Conservation (phyloP, 2,797 vertebrate genomes). For the Saguinus oedipus region DNA sequence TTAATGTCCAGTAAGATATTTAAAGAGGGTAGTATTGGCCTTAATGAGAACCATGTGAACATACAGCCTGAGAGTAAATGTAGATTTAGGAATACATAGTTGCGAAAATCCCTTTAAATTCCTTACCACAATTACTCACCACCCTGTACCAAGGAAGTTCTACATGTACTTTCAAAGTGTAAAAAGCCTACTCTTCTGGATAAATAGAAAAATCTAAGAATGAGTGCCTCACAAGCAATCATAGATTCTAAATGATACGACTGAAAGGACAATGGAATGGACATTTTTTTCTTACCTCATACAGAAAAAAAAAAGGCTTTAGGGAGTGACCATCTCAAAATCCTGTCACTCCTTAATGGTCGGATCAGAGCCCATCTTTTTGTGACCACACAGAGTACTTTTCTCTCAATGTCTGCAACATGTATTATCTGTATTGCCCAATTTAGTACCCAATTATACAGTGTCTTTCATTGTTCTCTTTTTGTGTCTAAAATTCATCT, state of each 20-base stretch:
- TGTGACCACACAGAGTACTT: not conserved
- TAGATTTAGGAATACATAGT: not conserved
- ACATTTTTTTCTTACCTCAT: not conserved
- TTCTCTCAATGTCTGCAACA: not conserved
- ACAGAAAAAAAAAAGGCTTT: not conserved
- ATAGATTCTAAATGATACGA: not conserved
- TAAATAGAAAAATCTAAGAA: not conserved
- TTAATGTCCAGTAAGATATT: not conserved
- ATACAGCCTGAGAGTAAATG: not conserved
- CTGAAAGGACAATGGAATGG: not conserved
- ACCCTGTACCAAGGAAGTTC: not conserved
- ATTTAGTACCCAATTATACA: slow-evolving; percentile 5
- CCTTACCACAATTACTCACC: not conserved
- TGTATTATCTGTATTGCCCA: not conserved
- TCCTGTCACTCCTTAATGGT: not conserved
- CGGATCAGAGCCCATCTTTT: not conserved
- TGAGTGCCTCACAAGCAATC: not conserved
- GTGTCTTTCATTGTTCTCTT: not conserved
- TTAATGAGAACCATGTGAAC: not conserved
- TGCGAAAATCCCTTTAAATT: not conserved
- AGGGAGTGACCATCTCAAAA: not conserved
- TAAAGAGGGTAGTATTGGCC: not conserved
- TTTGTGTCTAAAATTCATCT: not conserved
- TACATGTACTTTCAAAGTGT: not conserved
- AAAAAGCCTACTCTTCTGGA: not conserved